A percentile compares a stretch with the other conserved stretches of the same genome.
Conservation (phyloP, 1,140 invertebrate genomes). For the Penaeus indicus region DNA sequence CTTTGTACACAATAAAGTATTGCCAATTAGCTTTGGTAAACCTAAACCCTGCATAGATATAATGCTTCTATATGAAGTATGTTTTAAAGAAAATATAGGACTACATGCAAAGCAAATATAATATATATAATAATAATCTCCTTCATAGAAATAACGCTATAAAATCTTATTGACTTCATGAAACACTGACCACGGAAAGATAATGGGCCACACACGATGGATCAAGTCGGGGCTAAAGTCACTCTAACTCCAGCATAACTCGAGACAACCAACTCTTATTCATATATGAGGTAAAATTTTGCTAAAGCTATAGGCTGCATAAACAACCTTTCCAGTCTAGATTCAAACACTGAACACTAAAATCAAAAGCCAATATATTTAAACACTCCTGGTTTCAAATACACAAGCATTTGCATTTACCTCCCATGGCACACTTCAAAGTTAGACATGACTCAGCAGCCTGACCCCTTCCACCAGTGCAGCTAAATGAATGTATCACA, state of each 20-base stretch:
- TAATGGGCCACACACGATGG: conserved; percentile 31
- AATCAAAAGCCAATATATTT: too few species aligned
- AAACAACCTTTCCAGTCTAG: too few species aligned
- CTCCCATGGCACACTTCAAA: neutral
- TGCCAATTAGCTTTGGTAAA: conserved; percentile 62
- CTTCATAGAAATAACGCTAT: conserved; percentile 62
- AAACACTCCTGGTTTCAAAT: too few species aligned
- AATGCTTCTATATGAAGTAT: conserved; percentile 44
- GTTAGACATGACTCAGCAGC: conserved; percentile 29
- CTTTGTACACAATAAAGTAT: conserved; percentile 55
- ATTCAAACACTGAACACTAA: too few species aligned
- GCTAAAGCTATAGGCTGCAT: too few species aligned
- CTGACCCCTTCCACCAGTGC: conserved; percentile 14
- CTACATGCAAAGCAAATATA: conserved; percentile 64
- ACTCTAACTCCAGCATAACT: conserved; percentile 26
- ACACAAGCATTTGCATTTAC: too few species aligned
- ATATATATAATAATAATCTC: conserved; percentile 62
- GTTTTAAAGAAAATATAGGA: conserved; percentile 59
- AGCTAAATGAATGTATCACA: conserved; percentile 61
- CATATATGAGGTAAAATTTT: neutral
- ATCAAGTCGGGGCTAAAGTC: conserved; percentile 3
- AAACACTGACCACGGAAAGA: conserved; percentile 63
- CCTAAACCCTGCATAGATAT: conserved; percentile 55
- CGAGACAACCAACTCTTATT: neutral
- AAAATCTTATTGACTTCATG: conserved; percentile 63